Evolutionary conservation across 2,113 vertebrate genomes (phyloP), one percentile per base, ranked within the genome.

Genomic region (Syrrhaptes paradoxus): DNA sequence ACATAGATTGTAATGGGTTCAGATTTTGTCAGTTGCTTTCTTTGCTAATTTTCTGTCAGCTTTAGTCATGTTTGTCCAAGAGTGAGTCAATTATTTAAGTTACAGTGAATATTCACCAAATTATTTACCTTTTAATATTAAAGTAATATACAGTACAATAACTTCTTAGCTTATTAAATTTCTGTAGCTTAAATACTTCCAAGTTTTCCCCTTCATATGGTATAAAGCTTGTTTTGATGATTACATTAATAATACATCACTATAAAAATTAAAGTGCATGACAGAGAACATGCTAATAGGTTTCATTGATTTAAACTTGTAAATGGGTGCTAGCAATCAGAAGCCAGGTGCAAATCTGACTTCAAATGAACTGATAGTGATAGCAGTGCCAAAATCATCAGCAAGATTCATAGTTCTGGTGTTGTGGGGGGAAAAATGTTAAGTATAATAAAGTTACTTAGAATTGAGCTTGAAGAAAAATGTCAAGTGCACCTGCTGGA

Each of bases 241-340:
- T 98, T 98, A 45, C 97, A 98, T 98, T 98, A 98, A 98, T 98
- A 98, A 98, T 98, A 96, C 96, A 98, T 97, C 87, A 54, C 92
- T 95, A 88, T 85, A 94, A 96, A 96, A 98, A 97, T 95, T 97
- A 81, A 97, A 97, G 91, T 96, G 90, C 86, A 59, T 73, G 72
- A 72, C 52, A 87, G 89, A 93, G 96, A 97, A 93, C 84, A 94
- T 95, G 78, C 90, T 98, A 96, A 98, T 98, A 94, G 77, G 78
- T 97, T 97, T 97, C 90, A 98, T 97, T 96, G 96, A 97, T 97
- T 97, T 97, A 86, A 94, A 88, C 88, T 96, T 97, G 90, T 93
- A 97, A 97, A 97, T 97, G 78, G 92, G 76, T 92, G 83, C 85
- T 93, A 95, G 94, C 94, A 97, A 97, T 97, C 95, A 97, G 84